Base-by-base conservation (phyloP, 1,140 invertebrate genomes). In the Thaumatotibia leucotreta region DNA sequence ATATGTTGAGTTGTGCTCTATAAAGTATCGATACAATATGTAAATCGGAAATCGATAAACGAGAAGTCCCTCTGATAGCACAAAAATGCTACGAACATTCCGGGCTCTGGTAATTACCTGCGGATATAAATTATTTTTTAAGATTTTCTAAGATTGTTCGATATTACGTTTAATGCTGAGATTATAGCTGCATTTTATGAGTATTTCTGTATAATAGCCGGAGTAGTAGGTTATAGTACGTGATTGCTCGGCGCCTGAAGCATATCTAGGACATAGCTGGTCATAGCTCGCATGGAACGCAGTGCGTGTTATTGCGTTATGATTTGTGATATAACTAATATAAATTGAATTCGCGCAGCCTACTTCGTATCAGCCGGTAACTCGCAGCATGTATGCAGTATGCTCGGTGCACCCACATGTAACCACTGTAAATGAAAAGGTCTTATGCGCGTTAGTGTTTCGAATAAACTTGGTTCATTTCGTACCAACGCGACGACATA, bases 261-360 rank as follows among this genome's bases (percentile, higher is more conserved):
- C 75, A 78, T 86, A 90, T 84, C 83, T 90, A 84, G 86, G 86
- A 84, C 88, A 90, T 83, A 79, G 77, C 79, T 79, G 82, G 83
- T 82, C 79, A 79, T 79, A 81, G 78, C 75, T 81, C 75, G 78
- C 73, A 79, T 77, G 76, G 77, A 83, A 84, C 83, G 77, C 70
- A 69, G 71, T 73, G 73, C 74, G 72, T 75, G 70, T 74, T 74
- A 75, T 80, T 80, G 74, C 82, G 70, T 76, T 84, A 81, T 77
- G 64, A 77, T 82, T 83, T 78, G 74, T 88, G 83, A 87, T 85
- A 87, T 89, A 86, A 89, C 79, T 75, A 73, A 79, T 77, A 72
- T 76, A 73, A 81, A 81, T 83, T 76, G 69, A 77, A 70, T 72
- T 75, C 73, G 52, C 52, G 24, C 52, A 58, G 52, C 52, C 35